Percentiles rank a stretch among this genome's conserved stretches.
These are phyloP conservation scores for Salvator merianae DNA, from an alignment of 2,113 vertebrate species.

Conservation along the genomic window DNA sequence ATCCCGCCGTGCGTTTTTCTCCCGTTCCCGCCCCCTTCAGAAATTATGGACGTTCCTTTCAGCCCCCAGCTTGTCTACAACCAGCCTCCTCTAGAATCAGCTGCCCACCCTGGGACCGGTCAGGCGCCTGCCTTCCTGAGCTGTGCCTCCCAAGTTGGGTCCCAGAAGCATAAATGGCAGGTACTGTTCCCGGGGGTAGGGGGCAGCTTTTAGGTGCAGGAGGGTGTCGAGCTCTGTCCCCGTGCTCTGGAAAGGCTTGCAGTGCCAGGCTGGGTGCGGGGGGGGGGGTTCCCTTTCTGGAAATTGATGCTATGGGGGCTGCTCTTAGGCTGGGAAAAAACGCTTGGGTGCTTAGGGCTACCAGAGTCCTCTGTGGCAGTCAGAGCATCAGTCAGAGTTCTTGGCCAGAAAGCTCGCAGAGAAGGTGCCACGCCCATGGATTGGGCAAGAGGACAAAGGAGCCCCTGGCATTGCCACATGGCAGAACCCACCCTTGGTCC, in stretches of 20 bases:
- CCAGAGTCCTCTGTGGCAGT: no score
- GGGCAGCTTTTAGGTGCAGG: neutral
- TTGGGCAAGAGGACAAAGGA: no score
- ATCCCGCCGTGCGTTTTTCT: neutral
- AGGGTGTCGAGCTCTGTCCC: neutral
- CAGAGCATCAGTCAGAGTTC: no score
- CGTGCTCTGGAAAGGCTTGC: no score
- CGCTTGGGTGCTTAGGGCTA: no score
- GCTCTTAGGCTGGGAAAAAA: no score
- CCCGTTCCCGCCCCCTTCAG: slow-evolving; percentile 35
- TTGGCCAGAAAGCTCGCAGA: no score
- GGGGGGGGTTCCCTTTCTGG: no score
- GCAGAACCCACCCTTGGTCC: no score
- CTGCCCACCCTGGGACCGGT: fast-evolving
- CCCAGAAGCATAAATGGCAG: slow-evolving; percentile 52
- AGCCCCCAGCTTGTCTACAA: slow-evolving; percentile 23
- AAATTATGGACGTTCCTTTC: slow-evolving; percentile 34
- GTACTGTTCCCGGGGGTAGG: slow-evolving; percentile 15
- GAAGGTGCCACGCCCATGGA: no score
- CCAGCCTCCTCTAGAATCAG: neutral
- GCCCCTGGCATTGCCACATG: no score
- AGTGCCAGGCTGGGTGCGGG: neutral
- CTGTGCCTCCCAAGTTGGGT: neutral
- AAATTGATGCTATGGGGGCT: no score
- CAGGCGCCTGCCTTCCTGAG: slow-evolving; percentile 13